Evolutionary conservation across 2,888 invertebrate species (phyloP).

Genomic region (Meteorus colon): DNA sequence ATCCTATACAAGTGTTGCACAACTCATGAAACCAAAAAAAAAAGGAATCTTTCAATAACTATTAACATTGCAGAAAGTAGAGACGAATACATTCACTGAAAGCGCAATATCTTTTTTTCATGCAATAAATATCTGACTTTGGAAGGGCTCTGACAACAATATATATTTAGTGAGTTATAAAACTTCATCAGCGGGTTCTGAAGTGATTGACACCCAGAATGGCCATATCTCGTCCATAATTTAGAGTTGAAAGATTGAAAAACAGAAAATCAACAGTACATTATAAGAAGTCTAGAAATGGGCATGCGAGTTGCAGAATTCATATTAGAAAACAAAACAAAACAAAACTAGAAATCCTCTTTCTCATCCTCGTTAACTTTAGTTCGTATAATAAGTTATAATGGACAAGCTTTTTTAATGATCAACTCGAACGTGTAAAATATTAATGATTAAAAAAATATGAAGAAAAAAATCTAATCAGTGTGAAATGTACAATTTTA

Average conservation of each 20-base stretch:
- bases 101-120: neutral
- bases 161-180: neutral
- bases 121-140: slow-evolving; percentile 9
- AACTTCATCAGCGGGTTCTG: neutral
- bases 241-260: slow-evolving; percentile 1
- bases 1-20: neutral
- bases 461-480: slow-evolving; percentile 35
- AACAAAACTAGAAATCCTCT: slow-evolving; percentile 24
- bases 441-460: slow-evolving; percentile 53
- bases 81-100: neutral
- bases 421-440: slow-evolving; percentile 65
- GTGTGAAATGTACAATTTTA: slow-evolving; percentile 34
- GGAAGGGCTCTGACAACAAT: neutral
- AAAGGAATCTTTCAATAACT: neutral
- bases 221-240: slow-evolving; percentile 5
- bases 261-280: neutral
- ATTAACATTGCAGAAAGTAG: neutral
- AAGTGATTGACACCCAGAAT: neutral
- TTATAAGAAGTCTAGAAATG: slow-evolving; percentile 7
- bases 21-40: neutral
- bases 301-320: slow-evolving; percentile 13
- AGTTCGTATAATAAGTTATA: slow-evolving; percentile 68
- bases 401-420: slow-evolving; percentile 67
- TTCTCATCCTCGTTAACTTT: slow-evolving; percentile 57
- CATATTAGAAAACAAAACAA: neutral